phyloP scores from a whole-genome alignment of 2,888 invertebrate species.

The Cantharis nigra region DNA sequence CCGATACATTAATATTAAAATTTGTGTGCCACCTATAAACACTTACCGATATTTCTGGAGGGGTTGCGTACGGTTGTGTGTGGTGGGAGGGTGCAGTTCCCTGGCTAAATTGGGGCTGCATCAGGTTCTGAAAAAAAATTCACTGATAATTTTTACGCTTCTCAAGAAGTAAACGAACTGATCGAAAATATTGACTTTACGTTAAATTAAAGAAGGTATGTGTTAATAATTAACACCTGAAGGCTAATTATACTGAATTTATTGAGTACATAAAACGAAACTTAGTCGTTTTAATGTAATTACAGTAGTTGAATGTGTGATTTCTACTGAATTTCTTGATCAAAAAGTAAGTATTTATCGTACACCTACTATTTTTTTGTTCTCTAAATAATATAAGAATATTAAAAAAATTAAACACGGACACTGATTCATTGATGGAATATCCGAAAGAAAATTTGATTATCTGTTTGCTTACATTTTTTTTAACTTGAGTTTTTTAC shows the following conservation, averaged over 20 bases:
- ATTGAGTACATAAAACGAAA: neutral
- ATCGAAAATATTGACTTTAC: neutral
- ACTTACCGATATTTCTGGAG: slow-evolving; percentile 32
- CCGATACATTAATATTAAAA: neutral
- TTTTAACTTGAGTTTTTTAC: neutral
- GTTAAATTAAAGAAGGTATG: neutral
- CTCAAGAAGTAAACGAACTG: slow-evolving; percentile 2
- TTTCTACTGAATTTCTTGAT: neutral
- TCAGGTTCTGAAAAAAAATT: slow-evolving; percentile 37
- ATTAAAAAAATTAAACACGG: neutral
- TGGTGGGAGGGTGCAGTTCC: slow-evolving; percentile 37
- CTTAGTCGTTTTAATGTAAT: neutral
- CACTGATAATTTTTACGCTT: neutral
- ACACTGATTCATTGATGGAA: neutral
- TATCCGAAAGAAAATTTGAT: neutral
- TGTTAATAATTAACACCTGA: neutral
- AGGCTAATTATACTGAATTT: neutral
- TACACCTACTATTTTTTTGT: neutral
- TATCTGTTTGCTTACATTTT: neutral
- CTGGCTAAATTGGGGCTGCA: slow-evolving; percentile 41
- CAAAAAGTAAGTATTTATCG: neutral
- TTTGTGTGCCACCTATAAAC: neutral
- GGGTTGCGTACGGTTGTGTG: slow-evolving; percentile 32
- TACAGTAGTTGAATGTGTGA: neutral
- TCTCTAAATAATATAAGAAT: neutral